Base-by-base conservation (phyloP, 2,888 invertebrate genomes). In the Spisula solida region DNA sequence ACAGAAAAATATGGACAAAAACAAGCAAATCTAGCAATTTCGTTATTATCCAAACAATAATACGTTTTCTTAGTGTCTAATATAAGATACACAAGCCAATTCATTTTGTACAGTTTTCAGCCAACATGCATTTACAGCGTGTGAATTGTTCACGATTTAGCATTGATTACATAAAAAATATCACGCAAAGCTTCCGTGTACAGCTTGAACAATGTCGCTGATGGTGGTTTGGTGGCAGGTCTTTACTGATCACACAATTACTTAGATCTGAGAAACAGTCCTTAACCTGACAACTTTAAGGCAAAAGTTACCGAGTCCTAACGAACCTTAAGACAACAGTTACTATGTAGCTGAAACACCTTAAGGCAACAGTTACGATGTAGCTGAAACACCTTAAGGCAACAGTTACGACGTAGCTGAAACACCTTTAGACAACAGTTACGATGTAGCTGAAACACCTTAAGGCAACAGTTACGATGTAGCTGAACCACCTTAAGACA, bases 111-210 rank as follows among this genome's bases (percentile, higher is more conserved):
- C 88, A 83, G 47, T 75, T 86, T 86, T 78, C 90, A 92, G 93
- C 93, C 92, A 92, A 86, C 93, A 93, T 93, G 93, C 93, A 92
- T 66, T 87, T 86, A 75, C 75, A 91, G 92, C 93, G 93, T 93
- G 93, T 93, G 93, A 90, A 89, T 89, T 83, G 79, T 90, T 82
- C 85, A 90, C 88, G 87, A 88, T 82, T 87, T 91, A 90, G 92
- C 90, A 82, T 89, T 70, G 89, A 88, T 86, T 91, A 91, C 89
- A 91, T 56, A 81, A 41, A 82, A 88, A 89, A 83, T 80, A 82
- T 86, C 89, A 89, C 89, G 89, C 89, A 89, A 18, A 41, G 25
- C 83, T 82, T 83, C 70, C 82, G 78, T 82, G 78, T 47, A 88
- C 88, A 84, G 84, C 81, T 81, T 81, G 81, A 75, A 55, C 47